phyloP scores from a whole-genome alignment of 2,888 invertebrate genomes.

The Philonicus albiceps region DNA sequence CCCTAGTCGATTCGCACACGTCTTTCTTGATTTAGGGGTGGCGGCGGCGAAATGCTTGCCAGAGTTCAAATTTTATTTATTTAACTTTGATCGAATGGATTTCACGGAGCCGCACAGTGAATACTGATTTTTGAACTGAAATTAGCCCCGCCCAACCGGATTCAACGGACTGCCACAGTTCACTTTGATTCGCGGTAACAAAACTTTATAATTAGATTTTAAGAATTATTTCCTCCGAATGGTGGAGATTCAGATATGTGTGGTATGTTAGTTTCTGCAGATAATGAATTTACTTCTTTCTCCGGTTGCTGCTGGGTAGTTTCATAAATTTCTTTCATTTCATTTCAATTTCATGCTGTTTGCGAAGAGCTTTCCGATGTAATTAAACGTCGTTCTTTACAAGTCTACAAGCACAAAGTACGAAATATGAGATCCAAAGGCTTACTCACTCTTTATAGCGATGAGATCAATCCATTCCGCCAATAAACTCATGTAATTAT shows the following conservation, averaged over 20 bases:
- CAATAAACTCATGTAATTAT: too few relatives aligned
- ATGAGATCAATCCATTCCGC: too few relatives aligned
- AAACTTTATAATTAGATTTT: neutral
- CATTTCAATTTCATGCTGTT: neutral
- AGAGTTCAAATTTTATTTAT: slow-evolving; percentile 40
- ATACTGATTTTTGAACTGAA: slow-evolving; percentile 31
- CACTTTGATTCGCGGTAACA: neutral
- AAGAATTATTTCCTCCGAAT: neutral
- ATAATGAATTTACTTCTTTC: neutral
- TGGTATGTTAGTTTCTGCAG: neutral
- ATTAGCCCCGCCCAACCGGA: neutral
- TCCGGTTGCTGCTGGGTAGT: neutral
- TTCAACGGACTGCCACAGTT: neutral
- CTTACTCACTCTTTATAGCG: too few relatives aligned
- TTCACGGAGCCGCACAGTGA: neutral
- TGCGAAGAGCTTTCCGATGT: neutral
- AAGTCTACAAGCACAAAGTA: neutral
- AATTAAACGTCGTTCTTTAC: neutral
- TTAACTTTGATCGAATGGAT: slow-evolving; percentile 42
- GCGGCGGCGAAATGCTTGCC: slow-evolving; percentile 4
- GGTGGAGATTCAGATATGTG: neutral
- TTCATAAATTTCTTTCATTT: neutral
- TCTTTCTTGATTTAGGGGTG: slow-evolving; percentile 19
- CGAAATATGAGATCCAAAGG: too few relatives aligned
- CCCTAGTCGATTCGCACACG: neutral